Conservation (phyloP, 2,113 vertebrate genomes). For the Otolemur garnettii region DNA sequence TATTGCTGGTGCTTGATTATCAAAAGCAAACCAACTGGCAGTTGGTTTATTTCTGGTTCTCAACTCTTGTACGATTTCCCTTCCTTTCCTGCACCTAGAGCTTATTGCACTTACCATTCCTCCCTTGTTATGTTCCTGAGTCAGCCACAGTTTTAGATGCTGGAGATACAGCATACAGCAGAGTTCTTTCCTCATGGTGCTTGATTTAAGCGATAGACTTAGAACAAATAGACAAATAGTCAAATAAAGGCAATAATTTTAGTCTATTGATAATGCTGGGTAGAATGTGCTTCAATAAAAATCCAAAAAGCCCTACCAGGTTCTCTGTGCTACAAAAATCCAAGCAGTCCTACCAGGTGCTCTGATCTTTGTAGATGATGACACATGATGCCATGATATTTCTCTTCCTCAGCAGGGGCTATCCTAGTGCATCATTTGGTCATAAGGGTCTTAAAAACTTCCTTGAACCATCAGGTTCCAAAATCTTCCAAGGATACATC, state of each 20-base stretch:
- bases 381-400: background rate
- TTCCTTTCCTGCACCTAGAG: background rate
- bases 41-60: background rate
- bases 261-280: background rate
- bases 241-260: background rate
- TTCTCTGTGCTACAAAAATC: background rate
- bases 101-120: background rate
- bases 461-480: background rate
- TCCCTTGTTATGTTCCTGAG: background rate
- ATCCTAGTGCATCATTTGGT: background rate
- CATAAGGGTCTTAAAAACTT: background rate
- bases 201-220: background rate
- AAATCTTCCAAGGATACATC: background rate
- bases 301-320: background rate
- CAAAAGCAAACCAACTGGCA: background rate
- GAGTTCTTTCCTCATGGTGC: background rate
- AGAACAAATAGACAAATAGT: background rate
- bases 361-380: background rate
- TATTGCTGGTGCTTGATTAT: background rate
- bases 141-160: background rate
- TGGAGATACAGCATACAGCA: background rate
- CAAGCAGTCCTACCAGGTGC: background rate
- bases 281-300: background rate
- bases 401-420: background rate
- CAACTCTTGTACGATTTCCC: background rate